phyloP scores from a whole-genome alignment of 2,888 invertebrate species.

The Torymus tubicola region DNA sequence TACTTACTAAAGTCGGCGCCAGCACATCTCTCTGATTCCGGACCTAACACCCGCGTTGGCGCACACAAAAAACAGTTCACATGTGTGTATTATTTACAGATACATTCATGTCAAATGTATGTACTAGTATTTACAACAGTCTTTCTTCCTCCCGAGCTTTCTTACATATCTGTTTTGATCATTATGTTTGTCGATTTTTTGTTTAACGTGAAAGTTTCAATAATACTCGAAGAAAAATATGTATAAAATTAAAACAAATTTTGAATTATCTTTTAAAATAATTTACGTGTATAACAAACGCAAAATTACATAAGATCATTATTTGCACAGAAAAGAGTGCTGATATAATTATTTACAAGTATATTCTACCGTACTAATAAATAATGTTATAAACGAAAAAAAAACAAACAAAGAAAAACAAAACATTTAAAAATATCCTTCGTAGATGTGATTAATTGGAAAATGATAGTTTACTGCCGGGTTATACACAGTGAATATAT shows the following conservation, averaged over 20 bases:
- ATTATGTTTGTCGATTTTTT: background rate
- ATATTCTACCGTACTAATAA: conserved; percentile 1
- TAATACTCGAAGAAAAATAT: too few species aligned
- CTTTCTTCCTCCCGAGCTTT: background rate
- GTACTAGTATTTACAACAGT: conserved; percentile 28
- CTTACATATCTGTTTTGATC: background rate
- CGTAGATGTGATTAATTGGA: too few species aligned
- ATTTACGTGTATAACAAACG: conserved; percentile 15
- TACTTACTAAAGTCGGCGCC: conserved; percentile 81
- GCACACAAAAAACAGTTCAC: conserved; percentile 74
- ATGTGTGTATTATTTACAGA: conserved; percentile 74
- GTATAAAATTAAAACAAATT: too few species aligned
- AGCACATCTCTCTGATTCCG: conserved; percentile 80
- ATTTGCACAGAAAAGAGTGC: background rate
- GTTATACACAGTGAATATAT: too few species aligned
- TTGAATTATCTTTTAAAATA: too few species aligned
- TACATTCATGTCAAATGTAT: conserved; percentile 33
- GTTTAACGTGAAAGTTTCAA: background rate
- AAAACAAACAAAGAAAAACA: too few species aligned
- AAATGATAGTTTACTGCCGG: too few species aligned
- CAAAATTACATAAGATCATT: conserved; percentile 40
- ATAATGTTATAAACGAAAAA: background rate
- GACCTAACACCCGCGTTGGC: conserved; percentile 77
- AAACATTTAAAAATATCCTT: too few species aligned
- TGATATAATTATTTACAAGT: background rate